A percentile compares a stretch with the other conserved stretches of the same genome.
These are phyloP conservation scores for Latrodectus hesperus DNA, from an alignment of 2,888 invertebrate species.

Conservation along the genomic window DNA sequence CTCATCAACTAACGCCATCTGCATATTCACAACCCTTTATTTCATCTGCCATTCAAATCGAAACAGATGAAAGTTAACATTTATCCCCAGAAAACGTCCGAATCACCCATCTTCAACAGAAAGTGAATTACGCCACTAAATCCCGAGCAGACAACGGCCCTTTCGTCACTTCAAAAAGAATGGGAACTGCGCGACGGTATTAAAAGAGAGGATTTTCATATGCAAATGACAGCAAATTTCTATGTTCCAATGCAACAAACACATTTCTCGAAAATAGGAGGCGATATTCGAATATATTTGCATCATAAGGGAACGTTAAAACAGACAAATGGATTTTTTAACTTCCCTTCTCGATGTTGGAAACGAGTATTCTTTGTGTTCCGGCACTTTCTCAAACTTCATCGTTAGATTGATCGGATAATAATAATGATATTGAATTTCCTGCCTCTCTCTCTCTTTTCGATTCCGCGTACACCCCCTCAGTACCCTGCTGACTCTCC, in stretches of 20 bases:
- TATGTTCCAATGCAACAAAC: constrained; percentile 23
- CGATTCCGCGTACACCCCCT: neutral
- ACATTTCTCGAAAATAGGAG: neutral
- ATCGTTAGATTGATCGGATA: constrained; percentile 48
- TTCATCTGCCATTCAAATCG: too few species aligned
- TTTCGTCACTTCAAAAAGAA: constrained; percentile 60
- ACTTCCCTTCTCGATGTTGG: constrained; percentile 9
- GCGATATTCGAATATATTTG: constrained; percentile 44
- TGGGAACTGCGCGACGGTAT: constrained; percentile 22
- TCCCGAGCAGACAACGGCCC: neutral
- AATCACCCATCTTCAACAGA: too few species aligned
- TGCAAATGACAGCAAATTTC: constrained; percentile 50
- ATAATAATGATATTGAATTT: constrained; percentile 68
- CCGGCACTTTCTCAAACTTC: neutral
- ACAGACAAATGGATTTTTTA: constrained; percentile 64
- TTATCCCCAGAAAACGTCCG: too few species aligned
- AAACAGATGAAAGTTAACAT: too few species aligned
- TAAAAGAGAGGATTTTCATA: constrained; percentile 52
- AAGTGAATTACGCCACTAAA: too few species aligned
- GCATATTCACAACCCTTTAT: too few species aligned
- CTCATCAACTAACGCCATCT: too few species aligned
- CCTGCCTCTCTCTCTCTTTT: constrained; percentile 5
- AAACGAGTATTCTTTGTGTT: constrained; percentile 18
- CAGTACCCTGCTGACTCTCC: neutral
- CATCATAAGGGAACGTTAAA: constrained; percentile 64